Base-by-base conservation (phyloP, 2,113 vertebrate species). In the Litocranius walleri region DNA sequence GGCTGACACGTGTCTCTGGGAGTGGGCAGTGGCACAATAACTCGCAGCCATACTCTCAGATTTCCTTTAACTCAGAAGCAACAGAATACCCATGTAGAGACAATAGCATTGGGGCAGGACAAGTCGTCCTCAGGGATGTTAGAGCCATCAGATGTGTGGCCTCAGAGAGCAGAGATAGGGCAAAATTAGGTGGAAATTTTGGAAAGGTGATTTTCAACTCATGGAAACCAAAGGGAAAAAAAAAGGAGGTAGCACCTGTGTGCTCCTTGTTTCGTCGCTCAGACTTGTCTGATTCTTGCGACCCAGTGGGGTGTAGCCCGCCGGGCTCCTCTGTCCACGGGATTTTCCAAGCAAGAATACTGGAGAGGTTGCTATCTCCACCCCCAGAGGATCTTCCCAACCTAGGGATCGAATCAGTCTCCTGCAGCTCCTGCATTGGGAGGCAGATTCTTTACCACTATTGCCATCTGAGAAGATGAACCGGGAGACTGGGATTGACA, bases 81-180 rank as follows among this genome's bases (percentile, higher is more conserved):
- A n/a, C 23, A 27, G 52, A 40, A 56, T 43, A 14, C 33, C 10
- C 19, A 23, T 2, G 29, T 15, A 27, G 40, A 85, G 30, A 54
- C 5, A 27, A 52, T 1, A 14, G 1, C 5, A 2, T 0, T 0
- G 19, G 23, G 27, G 11, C 7, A 0, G 33, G 33, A 27, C 0
- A 7, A 40, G 43, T 29, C 0, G 0, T 36, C 43, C 50, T 40
- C 50, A 40, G 45, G 54, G 23, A 50, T 27, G 16, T 5, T 11
- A 56, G 30, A 83, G 23, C 9, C 27, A 21, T 54, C 48, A 27
- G 54, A 30, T 27, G 3, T 27, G 9, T 2, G 27, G 43, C 43
- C 14, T 67, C 43, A 33, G 48, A 77, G 64, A 48, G 50, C 4
- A 48, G 27, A 36, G 77, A 10, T 19, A 10, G 48, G 80, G 30